Evolutionary conservation across 1,140 invertebrate species (phyloP), one percentile per base, ranked within the genome.

Genomic region (Dendrolimus kikuchii): DNA sequence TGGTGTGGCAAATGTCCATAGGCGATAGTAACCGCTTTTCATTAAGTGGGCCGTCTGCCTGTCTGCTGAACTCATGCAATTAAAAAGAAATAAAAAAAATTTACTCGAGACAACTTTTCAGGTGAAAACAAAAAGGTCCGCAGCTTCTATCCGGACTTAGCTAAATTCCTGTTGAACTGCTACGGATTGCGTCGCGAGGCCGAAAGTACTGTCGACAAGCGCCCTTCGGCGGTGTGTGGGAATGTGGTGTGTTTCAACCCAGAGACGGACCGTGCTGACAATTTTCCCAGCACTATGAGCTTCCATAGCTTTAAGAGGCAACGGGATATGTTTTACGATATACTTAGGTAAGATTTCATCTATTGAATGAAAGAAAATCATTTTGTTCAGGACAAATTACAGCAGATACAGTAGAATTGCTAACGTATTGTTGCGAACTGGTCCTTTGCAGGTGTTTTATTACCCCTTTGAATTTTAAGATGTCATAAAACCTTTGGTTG

Each of bases 261-360:
- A 1, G 95, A 97, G 44, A 95, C 94, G 0, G 95, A 97, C 65
- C 95, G 95, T 58, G 88, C 90, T 38, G 91, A 93, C 23, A 95
- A 95, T 71, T 98, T 97, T 77, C 91, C 93, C 3, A 90, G 90
- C 7, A 85, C 91, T 48, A 65, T 86, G n/a, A 91, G 92, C 44
- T 97, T 96, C 77, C 90, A 91, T 23, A 88, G 91, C 5, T 97
- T 96, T 66, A 91, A 93, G 58, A 94, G 94, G 62, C 95, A 97
- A 74, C 88, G 96, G 47, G 95, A 96, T 78, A 77, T 92, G 44
- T 96, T 96, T 76, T 96, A 95, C 69, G 92, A 94, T 58, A 90
- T 94, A 51, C 79, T 93, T 7, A 90, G 89, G 72, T 87, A 62
- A 73, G 62, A 50, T 51, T 42, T 36, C 7, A 9, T 45, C 5